Conservation (phyloP, 2,888 invertebrate species). For the Dynastes grantii region DNA sequence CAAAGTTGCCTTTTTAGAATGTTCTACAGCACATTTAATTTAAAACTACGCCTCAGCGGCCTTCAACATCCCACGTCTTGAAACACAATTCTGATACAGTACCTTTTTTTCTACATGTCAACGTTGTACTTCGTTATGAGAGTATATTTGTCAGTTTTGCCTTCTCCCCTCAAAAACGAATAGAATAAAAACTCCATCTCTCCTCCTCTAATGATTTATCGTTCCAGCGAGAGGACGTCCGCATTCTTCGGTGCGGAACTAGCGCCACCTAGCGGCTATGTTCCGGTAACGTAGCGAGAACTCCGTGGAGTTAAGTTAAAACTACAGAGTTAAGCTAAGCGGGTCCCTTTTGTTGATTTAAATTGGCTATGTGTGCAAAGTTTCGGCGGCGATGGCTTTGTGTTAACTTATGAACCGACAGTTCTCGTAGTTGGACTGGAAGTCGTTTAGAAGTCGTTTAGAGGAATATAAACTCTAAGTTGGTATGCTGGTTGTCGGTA, state of each 20-base stretch:
- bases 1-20: too few relatives aligned
- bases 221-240: neutral
- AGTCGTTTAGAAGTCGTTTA: conserved; percentile 15
- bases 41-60: too few relatives aligned
- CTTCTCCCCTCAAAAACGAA: conserved; percentile 6
- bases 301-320: conserved; percentile 24
- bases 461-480: conserved; percentile 5
- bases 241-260: neutral
- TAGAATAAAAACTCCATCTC: conserved; percentile 26
- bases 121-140: conserved; percentile 9
- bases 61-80: too few relatives aligned
- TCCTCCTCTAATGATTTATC: conserved; percentile 24
- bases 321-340: conserved; percentile 13
- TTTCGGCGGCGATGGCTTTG: conserved; percentile 12
- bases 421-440: conserved; percentile 10
- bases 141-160: conserved; percentile 26
- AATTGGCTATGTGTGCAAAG: conserved; percentile 31
- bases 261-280: neutral
- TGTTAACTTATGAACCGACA: conserved; percentile 26
- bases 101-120: neutral
- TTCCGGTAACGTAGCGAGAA: neutral
- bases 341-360: conserved; percentile 37
- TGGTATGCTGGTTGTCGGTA: neutral
- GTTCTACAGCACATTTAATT: too few relatives aligned
- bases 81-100: neutral